Evolutionary conservation across 2,888 invertebrate species (phyloP).

Genomic region (Cistogaster globosa): DNA sequence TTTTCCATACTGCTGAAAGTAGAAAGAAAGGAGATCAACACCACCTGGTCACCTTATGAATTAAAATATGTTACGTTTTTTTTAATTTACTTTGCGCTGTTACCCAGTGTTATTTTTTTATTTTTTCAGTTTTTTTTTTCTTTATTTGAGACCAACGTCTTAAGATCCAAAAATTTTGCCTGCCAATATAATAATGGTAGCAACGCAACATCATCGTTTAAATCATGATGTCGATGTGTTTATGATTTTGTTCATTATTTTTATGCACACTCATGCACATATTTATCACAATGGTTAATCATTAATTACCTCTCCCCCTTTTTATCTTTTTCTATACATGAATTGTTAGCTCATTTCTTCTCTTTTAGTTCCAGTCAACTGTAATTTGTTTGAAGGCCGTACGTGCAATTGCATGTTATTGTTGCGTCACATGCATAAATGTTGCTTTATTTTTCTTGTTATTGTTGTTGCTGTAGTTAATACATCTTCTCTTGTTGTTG

Average conservation of each 20-base stretch:
- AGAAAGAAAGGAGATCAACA: no score
- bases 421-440: slow-evolving; percentile 64
- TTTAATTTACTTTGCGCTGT: neutral
- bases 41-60: no score
- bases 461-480: slow-evolving; percentile 9
- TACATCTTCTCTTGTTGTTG: slow-evolving; percentile 24
- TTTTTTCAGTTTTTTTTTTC: no score
- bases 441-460: slow-evolving; percentile 24
- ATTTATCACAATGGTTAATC: slow-evolving; percentile 28
- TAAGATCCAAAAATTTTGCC: neutral
- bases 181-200: neutral
- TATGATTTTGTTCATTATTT: slow-evolving; percentile 29
- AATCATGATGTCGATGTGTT: neutral
- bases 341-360: no score
- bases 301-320: neutral
- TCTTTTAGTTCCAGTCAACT: slow-evolving; percentile 40
- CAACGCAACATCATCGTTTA: neutral
- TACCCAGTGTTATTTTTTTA: neutral
- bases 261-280: slow-evolving; percentile 8
- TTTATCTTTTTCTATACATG: no score
- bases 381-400: slow-evolving; percentile 68
- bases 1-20: no score
- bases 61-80: no score
- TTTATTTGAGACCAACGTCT: neutral
- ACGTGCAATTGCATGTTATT: slow-evolving; percentile 66